Evolutionary conservation across 92 coral and sea anemone genomes (phyloP), one percentile per base, ranked within the genome.

Genomic region (Zoanthus gigantus): DNA sequence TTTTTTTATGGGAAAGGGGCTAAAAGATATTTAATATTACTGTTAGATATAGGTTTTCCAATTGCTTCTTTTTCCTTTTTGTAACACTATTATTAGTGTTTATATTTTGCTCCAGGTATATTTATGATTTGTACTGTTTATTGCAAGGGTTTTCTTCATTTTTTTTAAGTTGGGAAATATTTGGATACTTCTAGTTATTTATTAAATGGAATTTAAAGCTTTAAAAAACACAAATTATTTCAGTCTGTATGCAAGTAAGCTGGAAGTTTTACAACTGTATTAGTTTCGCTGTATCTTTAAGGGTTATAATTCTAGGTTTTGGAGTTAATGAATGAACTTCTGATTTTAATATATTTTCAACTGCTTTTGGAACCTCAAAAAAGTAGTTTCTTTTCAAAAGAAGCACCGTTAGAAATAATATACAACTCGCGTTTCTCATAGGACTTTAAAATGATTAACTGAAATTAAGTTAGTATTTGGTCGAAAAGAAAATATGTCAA

Each of bases 1-100:
- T 66, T 66, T 66, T 81, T 81, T 45, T 81, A 66, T 81, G 45
- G 75, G 47, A 66, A 67, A 23, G 58, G 85, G 85, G 53, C 8
- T 14, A 42, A 37, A 45, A 15, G 5, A n/a, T 45, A 75, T 75
- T 8, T 61, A 9, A 30, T 16, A 37, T 79, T 32, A 17, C 61
- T 34, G 4, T 14, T 76, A 54, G 83, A 9, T 73, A 78, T 37
- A 37, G 69, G 48, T 60, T 81, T 13, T 81, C 29, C 11, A 13
- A 67, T 12, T 81, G 13, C 0, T 48, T 34, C 14, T 47, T 13
- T 71, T 34, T 34, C 2, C 18, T 80, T 81, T 81, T 44, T 44
- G 37, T 42, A 44, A 56, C 53, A 7, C 28, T 14, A 67, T 81
- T 81, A 47, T 31, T 11, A 9, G 45, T 8, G 13, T 76, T 52